phyloP scores from a whole-genome alignment of 2,888 invertebrate species.

The Caenorhabditis angaria region DNA sequence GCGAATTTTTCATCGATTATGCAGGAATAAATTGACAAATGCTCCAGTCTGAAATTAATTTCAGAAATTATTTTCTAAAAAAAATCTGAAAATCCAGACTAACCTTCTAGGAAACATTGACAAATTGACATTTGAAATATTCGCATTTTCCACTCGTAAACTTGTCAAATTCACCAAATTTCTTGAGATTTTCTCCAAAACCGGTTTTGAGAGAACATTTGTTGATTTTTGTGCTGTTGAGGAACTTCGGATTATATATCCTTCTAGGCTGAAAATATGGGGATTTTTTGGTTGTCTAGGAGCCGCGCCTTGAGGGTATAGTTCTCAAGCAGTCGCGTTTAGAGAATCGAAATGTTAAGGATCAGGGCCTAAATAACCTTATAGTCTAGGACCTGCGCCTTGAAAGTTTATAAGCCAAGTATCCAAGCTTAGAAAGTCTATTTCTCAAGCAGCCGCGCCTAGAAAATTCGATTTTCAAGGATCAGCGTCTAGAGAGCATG shows the following conservation, averaged over 20 bases:
- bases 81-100: background rate
- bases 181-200: background rate
- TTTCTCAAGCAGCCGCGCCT: too few species aligned
- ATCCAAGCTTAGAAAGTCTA: too few species aligned
- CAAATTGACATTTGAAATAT: background rate
- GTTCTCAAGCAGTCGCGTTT: too few species aligned
- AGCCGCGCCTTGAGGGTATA: too few species aligned
- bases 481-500: too few species aligned
- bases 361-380: too few species aligned
- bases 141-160: slow-evolving; percentile 7
- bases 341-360: too few species aligned
- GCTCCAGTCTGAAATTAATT: background rate
- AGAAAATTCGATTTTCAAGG: too few species aligned
- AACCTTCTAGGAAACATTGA: background rate
- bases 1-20: background rate
- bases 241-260: background rate
- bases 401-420: too few species aligned
- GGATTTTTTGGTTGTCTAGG: background rate
- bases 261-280: background rate
- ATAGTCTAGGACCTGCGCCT: too few species aligned
- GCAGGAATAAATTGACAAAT: slow-evolving; percentile 1
- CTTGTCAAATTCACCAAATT: background rate
- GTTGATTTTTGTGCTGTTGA: background rate
- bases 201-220: background rate
- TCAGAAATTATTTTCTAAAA: too few species aligned